Evolutionary conservation across 2,888 invertebrate genomes (phyloP).

Genomic region (Acrocyrtus sp.): DNA sequence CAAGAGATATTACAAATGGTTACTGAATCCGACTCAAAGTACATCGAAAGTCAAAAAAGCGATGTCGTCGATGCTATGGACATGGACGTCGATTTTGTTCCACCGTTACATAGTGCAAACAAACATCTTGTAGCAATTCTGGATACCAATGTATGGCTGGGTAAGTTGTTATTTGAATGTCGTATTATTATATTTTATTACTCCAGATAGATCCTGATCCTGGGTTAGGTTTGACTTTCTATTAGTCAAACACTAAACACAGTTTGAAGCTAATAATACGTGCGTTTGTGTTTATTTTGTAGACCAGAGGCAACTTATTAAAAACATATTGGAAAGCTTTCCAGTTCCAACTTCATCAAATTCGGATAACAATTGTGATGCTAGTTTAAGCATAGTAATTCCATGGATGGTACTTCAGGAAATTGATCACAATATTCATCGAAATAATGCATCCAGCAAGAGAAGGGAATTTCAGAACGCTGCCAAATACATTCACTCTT

Average conservation of each 20-base stretch:
- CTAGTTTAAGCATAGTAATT: slow-evolving; percentile 30
- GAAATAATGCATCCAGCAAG: background rate
- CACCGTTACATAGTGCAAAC: background rate
- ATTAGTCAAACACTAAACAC: slow-evolving; percentile 8
- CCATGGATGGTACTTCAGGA: slow-evolving; percentile 63
- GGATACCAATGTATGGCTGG: slow-evolving; percentile 60
- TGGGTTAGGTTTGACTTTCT: background rate
- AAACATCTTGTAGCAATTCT: slow-evolving; percentile 49
- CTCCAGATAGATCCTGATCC: background rate
- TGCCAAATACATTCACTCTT: slow-evolving; percentile 47
- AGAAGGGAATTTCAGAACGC: slow-evolving; percentile 21
- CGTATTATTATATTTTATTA: background rate
- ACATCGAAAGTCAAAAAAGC: background rate
- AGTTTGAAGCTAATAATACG: too few species aligned
- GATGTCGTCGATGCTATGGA: slow-evolving; percentile 28
- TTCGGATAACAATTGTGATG: slow-evolving; percentile 50
- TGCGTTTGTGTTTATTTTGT: too few species aligned
- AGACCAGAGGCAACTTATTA: too few species aligned
- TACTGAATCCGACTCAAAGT: background rate
- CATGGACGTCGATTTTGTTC: slow-evolving; percentile 32
- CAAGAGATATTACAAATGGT: slow-evolving; percentile 39
- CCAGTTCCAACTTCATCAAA: slow-evolving; percentile 25
- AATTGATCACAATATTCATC: slow-evolving; percentile 50
- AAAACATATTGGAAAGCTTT: too few species aligned
- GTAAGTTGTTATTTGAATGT: slow-evolving; percentile 31